Evolutionary conservation across 2,888 invertebrate genomes (phyloP).

Genomic region (Drosophila kanekoi): DNA sequence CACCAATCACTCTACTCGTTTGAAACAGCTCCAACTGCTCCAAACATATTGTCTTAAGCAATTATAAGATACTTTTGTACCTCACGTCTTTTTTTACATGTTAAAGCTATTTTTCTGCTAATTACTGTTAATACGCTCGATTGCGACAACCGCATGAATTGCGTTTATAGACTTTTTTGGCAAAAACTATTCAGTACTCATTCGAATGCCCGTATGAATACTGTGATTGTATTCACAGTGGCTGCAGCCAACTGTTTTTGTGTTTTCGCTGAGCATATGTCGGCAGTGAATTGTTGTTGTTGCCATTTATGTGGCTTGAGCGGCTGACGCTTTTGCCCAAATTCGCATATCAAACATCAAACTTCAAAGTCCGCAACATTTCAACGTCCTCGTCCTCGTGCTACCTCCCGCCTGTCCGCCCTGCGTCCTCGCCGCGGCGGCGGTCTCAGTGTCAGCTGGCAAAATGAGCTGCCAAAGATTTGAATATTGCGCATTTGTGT

Average conservation of each 20-base stretch:
- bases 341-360: constrained; percentile 77
- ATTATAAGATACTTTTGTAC: neutral
- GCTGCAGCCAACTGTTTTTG: constrained; percentile 11
- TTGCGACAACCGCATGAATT: constrained; percentile 23
- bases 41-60: neutral
- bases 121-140: constrained; percentile 12
- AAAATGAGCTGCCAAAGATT: constrained; percentile 69
- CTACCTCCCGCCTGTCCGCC: neutral
- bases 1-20: too few species aligned
- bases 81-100: neutral
- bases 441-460: constrained; percentile 48
- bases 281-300: constrained; percentile 55
- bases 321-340: constrained; percentile 73
- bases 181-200: constrained; percentile 8
- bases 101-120: neutral
- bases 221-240: constrained; percentile 11
- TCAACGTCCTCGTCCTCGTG: constrained; percentile 52
- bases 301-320: constrained; percentile 53
- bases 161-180: constrained; percentile 16
- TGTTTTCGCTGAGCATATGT: constrained; percentile 28
- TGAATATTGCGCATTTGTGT: constrained; percentile 73
- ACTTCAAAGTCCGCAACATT: constrained; percentile 72
- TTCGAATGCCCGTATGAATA: constrained; percentile 7
- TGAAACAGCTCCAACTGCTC: too few species aligned
- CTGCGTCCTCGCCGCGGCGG: constrained; percentile 11